These are phyloP conservation scores for Lepetodrilus schrolli DNA, from an alignment of 2,888 invertebrate species.

Conservation along the genomic window DNA sequence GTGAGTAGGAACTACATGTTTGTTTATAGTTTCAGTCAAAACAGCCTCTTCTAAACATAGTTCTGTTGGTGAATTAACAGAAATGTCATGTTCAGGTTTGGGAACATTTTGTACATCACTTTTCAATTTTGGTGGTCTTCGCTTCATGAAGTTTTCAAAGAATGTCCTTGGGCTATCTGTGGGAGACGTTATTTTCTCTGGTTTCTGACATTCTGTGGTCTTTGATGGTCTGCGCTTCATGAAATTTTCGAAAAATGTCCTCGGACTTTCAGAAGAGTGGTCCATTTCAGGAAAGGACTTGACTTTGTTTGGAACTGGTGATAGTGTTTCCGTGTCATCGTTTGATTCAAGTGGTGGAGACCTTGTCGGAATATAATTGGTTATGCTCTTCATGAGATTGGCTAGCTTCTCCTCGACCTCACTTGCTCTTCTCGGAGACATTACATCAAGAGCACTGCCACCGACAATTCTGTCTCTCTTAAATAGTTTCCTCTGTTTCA, in stretches of 20 bases:
- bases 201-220: no score
- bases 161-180: slow-evolving; percentile 9
- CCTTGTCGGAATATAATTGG: not conserved
- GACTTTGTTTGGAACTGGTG: no score
- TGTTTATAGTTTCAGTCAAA: no score
- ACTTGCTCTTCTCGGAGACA: not conserved
- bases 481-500: not conserved
- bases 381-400: not conserved
- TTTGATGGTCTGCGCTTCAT: not conserved
- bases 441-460: not conserved
- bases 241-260: slow-evolving; percentile 8
- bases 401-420: not conserved
- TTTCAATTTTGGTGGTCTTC: not conserved
- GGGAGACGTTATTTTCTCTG: no score
- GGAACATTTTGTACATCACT: not conserved
- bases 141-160: slow-evolving; percentile 5
- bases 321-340: not conserved
- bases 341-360: not conserved
- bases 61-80: not conserved
- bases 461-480: not conserved
- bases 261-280: not conserved
- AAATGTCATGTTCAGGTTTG: not conserved
- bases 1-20: no score
- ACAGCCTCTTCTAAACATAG: no score
- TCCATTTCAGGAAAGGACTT: not conserved